phyloP scores from a whole-genome alignment of 2,113 vertebrate genomes.

The Notiomystis cincta region DNA sequence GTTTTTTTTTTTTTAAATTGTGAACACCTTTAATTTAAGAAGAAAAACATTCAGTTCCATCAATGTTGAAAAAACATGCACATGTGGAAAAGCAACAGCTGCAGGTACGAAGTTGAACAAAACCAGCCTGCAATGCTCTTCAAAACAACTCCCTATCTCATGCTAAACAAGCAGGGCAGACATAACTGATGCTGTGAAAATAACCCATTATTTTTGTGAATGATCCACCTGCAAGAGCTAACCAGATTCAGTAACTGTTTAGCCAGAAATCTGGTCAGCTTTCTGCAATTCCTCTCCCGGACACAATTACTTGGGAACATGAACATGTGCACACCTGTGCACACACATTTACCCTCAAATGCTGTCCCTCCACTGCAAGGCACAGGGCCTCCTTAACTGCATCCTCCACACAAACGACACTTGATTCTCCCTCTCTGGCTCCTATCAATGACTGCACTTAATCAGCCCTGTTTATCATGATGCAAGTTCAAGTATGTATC shows the following conservation, averaged over 20 bases:
- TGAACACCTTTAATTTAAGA: neutral
- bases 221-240: neutral
- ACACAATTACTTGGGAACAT: accelerated
- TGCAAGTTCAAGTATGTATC: neutral
- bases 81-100: neutral
- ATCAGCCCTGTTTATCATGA: neutral
- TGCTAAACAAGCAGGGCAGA: neutral
- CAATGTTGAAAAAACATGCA: neutral
- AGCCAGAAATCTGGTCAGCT: neutral
- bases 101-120: neutral
- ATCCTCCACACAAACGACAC: neutral
- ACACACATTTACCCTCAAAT: neutral
- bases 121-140: neutral
- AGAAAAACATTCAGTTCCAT: neutral
- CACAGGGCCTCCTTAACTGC: neutral
- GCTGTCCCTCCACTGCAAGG: neutral
- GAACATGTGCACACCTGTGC: accelerated
- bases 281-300: neutral
- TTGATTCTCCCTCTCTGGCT: neutral
- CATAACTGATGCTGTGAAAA: neutral
- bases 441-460: neutral
- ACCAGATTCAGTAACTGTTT: neutral
- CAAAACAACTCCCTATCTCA: neutral
- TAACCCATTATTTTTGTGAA: neutral
- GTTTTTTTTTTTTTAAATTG: neutral